Base-by-base conservation (phyloP, 2,888 invertebrate species). In the Cynaeus angustus region DNA sequence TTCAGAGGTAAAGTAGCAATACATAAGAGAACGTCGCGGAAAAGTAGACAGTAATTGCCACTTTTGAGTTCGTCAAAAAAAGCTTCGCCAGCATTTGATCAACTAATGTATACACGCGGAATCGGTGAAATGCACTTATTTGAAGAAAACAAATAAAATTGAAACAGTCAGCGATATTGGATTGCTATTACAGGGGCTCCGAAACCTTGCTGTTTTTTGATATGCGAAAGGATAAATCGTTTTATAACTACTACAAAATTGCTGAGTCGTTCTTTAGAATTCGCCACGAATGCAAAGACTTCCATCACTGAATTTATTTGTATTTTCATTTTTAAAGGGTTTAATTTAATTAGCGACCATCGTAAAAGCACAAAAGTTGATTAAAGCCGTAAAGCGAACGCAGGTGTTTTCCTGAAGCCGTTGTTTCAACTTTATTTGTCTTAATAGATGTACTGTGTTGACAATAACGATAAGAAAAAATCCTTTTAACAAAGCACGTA, bases 321-420 rank as follows among this genome's bases (percentile, higher is more conserved):
- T 6, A 41, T 53, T 53, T 41, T 43, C 41, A 53, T 64, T 53
- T 64, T 64, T 64, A 9, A 41, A 21, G 50, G 52, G 50, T 52
- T 62, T 26, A 43, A 52, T 62, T 13, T 50, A 48, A 62, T 62
- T 62, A 50, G 61, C 37, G 37, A 33, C 16, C 46, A 37, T 48
- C 48, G 61, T 61, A 61, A 48, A 62, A 61, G 61, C 16, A 61
- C 28, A 58, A 58, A 33, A 58, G 68, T 61, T 62, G 62, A 64
- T 56, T 62, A 69, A 53, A 46, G 62, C 28, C 26, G 68, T 46
- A 65, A 30, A 52, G 68, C 72, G 76, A 37, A 75, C 80, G 70
- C 80, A 80, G 80, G 80, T 80, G 80, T 76, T 77, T 72, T 71
- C 67, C 66, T 73, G 70, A 75, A 78, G 79, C 12, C 43, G 58